Evolutionary conservation across 2,113 vertebrate species (phyloP).

Genomic region (Nymphicus hollandicus): DNA sequence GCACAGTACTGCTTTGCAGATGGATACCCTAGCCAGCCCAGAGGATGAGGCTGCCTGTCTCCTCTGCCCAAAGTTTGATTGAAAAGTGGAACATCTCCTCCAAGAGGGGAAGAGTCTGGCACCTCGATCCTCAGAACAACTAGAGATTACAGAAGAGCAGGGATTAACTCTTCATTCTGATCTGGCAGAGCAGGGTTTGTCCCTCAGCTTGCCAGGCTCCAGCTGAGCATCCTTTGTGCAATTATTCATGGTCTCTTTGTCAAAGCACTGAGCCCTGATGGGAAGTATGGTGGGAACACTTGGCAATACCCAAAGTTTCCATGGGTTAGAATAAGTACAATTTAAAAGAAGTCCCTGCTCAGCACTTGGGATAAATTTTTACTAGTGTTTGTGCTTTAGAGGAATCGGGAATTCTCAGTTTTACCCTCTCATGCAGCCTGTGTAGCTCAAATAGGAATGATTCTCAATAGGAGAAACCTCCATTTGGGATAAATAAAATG

Average conservation of each 20-base stretch:
- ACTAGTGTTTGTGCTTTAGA: background rate
- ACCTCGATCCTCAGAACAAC: background rate
- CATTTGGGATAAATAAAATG: background rate
- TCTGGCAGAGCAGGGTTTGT: background rate
- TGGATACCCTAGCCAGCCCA: background rate
- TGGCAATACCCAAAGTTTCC: background rate
- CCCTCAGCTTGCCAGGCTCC: background rate
- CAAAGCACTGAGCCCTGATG: background rate
- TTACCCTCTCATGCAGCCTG: background rate
- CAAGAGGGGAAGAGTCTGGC: background rate
- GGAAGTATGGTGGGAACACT: background rate
- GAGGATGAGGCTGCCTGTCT: background rate
- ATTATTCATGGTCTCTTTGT: background rate
- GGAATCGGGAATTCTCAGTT: background rate
- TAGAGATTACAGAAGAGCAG: background rate
- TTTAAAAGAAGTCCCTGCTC: background rate
- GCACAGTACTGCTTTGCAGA: background rate
- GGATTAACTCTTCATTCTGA: background rate
- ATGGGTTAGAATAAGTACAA: background rate
- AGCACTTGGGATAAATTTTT: background rate
- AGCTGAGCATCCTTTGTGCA: background rate
- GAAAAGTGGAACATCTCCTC: background rate
- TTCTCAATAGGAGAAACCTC: background rate
- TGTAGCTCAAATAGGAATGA: background rate
- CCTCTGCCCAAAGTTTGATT: background rate